Percentiles rank a stretch among this genome's conserved stretches.
phyloP scores from a whole-genome alignment of 2,113 vertebrate genomes.

The Callocephalon fimbriatum region DNA sequence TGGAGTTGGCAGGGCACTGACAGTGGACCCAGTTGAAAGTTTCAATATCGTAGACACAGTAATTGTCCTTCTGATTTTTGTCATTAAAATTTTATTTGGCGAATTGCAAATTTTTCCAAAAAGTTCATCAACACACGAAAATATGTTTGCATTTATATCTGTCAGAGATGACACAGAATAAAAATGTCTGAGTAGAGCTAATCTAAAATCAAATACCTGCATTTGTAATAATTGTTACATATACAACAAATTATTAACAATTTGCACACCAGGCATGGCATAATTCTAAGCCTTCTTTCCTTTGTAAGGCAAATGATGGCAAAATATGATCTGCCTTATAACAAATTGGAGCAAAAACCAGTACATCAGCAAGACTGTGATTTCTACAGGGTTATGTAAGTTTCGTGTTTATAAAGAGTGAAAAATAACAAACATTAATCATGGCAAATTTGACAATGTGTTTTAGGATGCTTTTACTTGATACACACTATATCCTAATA shows the following conservation, averaged over 20 bases:
- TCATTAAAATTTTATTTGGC: neutral
- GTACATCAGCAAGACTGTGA: neutral
- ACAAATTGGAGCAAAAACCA: neutral
- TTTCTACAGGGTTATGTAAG: neutral
- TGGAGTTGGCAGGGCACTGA: neutral
- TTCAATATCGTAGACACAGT: neutral
- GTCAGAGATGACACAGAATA: neutral
- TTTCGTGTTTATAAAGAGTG: neutral
- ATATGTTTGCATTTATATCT: neutral
- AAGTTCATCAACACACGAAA: neutral
- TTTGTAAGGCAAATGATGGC: constrained; percentile 5
- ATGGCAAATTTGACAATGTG: neutral
- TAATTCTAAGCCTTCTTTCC: constrained; percentile 9
- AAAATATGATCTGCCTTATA: neutral
- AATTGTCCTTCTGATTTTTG: constrained; percentile 11
- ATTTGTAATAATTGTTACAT: constrained; percentile 43
- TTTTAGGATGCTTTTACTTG: constrained; percentile 8
- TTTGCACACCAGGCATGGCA: constrained; percentile 46
- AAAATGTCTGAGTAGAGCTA: neutral
- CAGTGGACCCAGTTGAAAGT: constrained; percentile 7
- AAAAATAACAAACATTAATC: neutral
- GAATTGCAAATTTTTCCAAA: neutral
- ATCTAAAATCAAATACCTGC: neutral
- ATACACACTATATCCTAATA: neutral
- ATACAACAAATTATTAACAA: constrained; percentile 24